Conservation (phyloP, 2,888 invertebrate species). For the Aquatica leii region DNA sequence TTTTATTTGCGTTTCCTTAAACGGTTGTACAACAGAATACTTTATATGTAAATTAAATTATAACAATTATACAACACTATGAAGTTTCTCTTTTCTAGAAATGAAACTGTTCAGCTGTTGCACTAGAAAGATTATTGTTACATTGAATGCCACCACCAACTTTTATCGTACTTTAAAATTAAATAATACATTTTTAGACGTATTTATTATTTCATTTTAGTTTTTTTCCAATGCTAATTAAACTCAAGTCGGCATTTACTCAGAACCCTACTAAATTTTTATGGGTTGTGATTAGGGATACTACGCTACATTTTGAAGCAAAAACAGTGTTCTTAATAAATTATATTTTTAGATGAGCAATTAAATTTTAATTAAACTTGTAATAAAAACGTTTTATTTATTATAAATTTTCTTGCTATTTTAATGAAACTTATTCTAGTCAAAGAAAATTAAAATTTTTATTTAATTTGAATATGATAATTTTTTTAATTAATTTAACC, state of each 20-base stretch:
- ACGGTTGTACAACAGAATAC: no score
- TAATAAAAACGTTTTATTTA: background rate
- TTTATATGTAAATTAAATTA: no score
- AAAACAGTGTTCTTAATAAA: background rate
- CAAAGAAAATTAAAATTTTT: no score
- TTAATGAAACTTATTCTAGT: no score
- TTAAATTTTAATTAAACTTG: conserved; percentile 11
- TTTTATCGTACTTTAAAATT: conserved; percentile 22
- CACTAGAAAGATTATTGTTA: conserved; percentile 22
- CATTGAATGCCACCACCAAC: conserved; percentile 18
- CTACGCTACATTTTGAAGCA: conserved; percentile 7
- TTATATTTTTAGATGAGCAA: background rate
- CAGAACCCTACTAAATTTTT: conserved; percentile 13
- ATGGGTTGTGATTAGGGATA: conserved; percentile 5
- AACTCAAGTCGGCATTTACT: background rate
- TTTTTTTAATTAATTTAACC: no score
- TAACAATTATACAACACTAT: conserved; percentile 24
- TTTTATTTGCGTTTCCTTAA: no score
- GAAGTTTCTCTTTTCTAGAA: conserved; percentile 31
- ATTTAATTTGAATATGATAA: no score
- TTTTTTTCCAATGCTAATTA: conserved; percentile 28
- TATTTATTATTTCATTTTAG: conserved; percentile 19
- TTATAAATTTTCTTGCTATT: no score
- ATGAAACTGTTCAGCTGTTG: conserved; percentile 29
- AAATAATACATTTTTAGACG: conserved; percentile 24